phyloP scores from a whole-genome alignment of 2,797 vertebrate genomes.

The Etheostoma nigrum region DNA sequence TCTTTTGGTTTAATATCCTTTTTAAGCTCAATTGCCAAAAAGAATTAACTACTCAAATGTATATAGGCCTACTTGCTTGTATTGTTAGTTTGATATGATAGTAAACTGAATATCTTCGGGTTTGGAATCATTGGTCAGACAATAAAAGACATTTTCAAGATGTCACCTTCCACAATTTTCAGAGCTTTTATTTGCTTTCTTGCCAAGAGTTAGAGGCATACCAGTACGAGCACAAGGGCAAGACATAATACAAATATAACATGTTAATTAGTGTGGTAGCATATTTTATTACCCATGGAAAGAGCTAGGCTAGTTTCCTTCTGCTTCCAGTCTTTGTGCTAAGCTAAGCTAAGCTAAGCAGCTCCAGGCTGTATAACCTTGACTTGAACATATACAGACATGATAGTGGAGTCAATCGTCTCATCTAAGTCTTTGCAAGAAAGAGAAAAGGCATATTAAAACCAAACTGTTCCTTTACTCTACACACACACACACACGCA shows the following conservation, averaged over 20 bases:
- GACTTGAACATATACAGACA: background rate
- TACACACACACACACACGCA: background rate
- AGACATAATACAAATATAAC: background rate
- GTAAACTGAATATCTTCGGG: too few species aligned
- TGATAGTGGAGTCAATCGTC: background rate
- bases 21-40: too few species aligned
- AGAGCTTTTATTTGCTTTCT: too few species aligned
- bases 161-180: too few species aligned
- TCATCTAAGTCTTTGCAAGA: background rate
- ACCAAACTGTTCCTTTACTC: background rate
- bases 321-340: conserved; percentile 6
- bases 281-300: background rate
- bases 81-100: too few species aligned
- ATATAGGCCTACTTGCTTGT: too few species aligned
- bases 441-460: background rate
- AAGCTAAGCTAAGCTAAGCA: conserved; percentile 6
- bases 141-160: too few species aligned
- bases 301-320: background rate
- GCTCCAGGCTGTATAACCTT: background rate
- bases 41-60: too few species aligned
- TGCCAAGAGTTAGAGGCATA: too few species aligned
- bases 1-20: too few species aligned
- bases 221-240: background rate
- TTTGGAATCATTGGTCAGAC: too few species aligned
- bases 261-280: background rate